These are phyloP conservation scores for Dolichallabes microphthalmus DNA, from an alignment of 2,113 vertebrate species.

Conservation along the genomic window DNA sequence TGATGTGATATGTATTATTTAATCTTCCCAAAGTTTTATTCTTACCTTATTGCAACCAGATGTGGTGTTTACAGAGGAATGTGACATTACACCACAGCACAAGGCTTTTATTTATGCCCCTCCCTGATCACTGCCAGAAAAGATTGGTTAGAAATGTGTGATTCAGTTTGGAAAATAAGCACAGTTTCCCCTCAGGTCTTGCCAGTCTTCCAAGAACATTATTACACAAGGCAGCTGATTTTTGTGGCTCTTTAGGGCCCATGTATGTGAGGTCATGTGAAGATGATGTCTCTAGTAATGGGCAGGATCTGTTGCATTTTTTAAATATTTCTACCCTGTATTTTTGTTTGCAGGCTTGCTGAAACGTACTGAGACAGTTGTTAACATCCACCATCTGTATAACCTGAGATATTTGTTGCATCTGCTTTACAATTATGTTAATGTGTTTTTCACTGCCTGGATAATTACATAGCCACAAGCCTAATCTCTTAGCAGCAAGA, in stretches of 20 bases:
- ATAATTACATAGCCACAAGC: conserved; percentile 16
- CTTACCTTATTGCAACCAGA: conserved; percentile 68
- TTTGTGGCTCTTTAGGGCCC: conserved; percentile 20
- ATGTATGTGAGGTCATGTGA: conserved; percentile 37
- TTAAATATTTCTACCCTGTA: background rate
- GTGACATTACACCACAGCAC: conserved; percentile 57
- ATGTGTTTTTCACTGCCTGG: conserved; percentile 12
- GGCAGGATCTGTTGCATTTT: background rate
- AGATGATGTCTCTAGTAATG: conserved; percentile 24
- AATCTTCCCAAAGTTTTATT: conserved; percentile 57
- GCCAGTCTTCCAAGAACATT: conserved; percentile 43
- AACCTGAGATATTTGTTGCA: background rate
- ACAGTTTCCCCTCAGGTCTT: conserved; percentile 37
- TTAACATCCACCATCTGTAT: conserved; percentile 4
- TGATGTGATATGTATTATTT: conserved; percentile 56
- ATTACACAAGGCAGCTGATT: conserved; percentile 39
- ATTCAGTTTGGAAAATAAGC: conserved; percentile 60
- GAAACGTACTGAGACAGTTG: conserved; percentile 3
- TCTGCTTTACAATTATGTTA: conserved; percentile 8
- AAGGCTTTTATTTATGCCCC: conserved; percentile 65
- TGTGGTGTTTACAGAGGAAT: conserved; percentile 66
- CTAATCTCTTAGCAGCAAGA: conserved; percentile 14
- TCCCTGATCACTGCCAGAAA: conserved; percentile 54
- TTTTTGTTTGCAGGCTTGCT: conserved; percentile 15
- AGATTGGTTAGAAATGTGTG: conserved; percentile 62